These are phyloP conservation scores for Oryzaephilus surinamensis DNA, from an alignment of 1,140 invertebrate genomes.

Conservation along the genomic window DNA sequence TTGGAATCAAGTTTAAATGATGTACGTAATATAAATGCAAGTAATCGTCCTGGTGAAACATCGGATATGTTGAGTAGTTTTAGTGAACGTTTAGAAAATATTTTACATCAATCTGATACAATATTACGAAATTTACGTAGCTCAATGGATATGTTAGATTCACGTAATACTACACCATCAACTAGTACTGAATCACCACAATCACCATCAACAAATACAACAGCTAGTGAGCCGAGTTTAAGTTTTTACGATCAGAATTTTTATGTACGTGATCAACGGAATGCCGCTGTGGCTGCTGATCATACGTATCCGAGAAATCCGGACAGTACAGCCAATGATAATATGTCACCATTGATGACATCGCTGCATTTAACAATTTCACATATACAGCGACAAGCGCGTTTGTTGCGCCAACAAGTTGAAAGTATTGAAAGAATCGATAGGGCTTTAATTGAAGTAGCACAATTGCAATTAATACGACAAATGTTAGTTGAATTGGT, in stretches of 20 bases:
- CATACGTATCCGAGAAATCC: constrained; percentile 34
- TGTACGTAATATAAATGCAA: constrained; percentile 25
- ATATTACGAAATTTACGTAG: constrained; percentile 30
- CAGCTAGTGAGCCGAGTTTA: constrained; percentile 7
- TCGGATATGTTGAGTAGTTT: constrained; percentile 31
- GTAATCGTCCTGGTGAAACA: constrained; percentile 22
- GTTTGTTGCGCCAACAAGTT: constrained; percentile 26
- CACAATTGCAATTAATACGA: constrained; percentile 48
- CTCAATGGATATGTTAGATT: constrained; percentile 25
- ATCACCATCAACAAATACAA: too few relatives aligned
- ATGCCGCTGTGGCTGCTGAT: constrained; percentile 25
- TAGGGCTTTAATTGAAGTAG: constrained; percentile 37
- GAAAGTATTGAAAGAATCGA: constrained; percentile 33
- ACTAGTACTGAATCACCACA: too few relatives aligned
- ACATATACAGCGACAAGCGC: constrained; percentile 31
- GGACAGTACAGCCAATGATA: constrained; percentile 12
- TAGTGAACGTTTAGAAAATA: constrained; percentile 30
- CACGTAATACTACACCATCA: too few relatives aligned
- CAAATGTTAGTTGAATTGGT: constrained; percentile 53
- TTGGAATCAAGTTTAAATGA: constrained; percentile 30
- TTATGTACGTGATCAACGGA: constrained; percentile 22
- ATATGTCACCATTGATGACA: constrained; percentile 27
- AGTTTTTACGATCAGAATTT: constrained; percentile 23
- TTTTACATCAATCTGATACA: constrained; percentile 31
- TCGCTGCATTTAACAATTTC: constrained; percentile 30